These are phyloP conservation scores for Lateolabrax maculatus DNA, from an alignment of 2,797 vertebrate species.

Conservation along the genomic window DNA sequence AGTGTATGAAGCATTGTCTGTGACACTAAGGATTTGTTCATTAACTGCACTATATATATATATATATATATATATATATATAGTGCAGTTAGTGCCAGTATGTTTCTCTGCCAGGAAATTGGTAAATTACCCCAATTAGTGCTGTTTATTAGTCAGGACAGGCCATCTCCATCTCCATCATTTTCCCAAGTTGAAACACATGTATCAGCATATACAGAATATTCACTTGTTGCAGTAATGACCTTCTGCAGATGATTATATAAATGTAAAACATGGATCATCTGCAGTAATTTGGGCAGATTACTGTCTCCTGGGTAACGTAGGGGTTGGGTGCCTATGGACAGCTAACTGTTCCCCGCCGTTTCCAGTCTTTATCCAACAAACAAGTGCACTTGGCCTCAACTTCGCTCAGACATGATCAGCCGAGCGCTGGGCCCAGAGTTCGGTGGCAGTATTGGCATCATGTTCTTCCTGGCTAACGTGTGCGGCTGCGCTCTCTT, in stretches of 20 bases:
- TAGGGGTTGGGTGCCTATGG: neutral
- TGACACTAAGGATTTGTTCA: neutral
- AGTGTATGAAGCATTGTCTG: neutral
- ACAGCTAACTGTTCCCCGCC: neutral
- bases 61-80: no score
- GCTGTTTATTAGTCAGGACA: neutral
- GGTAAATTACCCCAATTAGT: neutral
- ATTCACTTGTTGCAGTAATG: neutral
- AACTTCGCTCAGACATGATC: conserved; percentile 90
- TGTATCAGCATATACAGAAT: neutral
- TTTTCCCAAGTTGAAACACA: neutral
- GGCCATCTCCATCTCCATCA: neutral
- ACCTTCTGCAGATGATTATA: neutral
- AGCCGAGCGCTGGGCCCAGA: conserved; percentile 93
- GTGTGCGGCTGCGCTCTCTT: conserved; percentile 92
- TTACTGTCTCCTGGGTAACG: neutral
- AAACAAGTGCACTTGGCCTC: conserved; percentile 58
- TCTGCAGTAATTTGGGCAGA: neutral
- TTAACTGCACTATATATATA: neutral
- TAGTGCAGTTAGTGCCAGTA: no score
- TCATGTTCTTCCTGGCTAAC: conserved; percentile 95
- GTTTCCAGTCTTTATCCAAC: neutral
- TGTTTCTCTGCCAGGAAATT: neutral
- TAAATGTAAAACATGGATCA: neutral
- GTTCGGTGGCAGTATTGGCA: conserved; percentile 93